Evolutionary conservation across 2,113 vertebrate species (phyloP), one percentile per base, ranked within the genome.

Genomic region (Urocynchramus pylzowi): DNA sequence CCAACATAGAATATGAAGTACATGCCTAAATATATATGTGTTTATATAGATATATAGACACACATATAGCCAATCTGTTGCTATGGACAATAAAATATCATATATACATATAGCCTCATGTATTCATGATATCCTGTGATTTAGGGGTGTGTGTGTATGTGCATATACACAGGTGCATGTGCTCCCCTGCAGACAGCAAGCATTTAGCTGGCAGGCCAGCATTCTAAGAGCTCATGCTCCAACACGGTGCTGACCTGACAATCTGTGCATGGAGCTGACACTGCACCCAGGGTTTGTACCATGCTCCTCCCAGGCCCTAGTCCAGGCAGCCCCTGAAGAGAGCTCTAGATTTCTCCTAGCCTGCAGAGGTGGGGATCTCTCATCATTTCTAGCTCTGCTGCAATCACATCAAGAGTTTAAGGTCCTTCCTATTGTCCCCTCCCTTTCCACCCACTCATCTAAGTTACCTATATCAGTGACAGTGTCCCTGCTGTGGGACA

Each of bases 401-500:
- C n/a, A 47, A 93, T 80, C 64, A 39, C 64, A 50, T 86, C 41
- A 65, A 67, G 95, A 86, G 79, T 96, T 78, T 56, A 82, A 84
- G 82, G 87, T 79, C 94, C 97, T 98, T 93, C 42, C 97, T 98
- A 74, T 12, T 77, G 87, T 97, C 97, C 98, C 98, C 95, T 95
- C 98, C 98, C 98, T 98, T 98, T 95, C 84, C 97, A 84, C 96
- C 97, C 97, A 39, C 97, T 98, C 79, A 35, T 98, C 98, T 98
- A 96, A 97, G 97, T 98, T 98, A 99, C 99, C 99, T 95, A 99
- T 99, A 97, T 99, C 99, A 89, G 99, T 99, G 92, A 99, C 99
- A 61, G 99, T 99, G 98, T 99, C 99, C 97, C 99, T 99, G 99
- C 99, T 99, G 97, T 99, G 99, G 91, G 99, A 99, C 97, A 99